Evolutionary conservation across 2,888 invertebrate species (phyloP).

Genomic region (Molanna angustata): DNA sequence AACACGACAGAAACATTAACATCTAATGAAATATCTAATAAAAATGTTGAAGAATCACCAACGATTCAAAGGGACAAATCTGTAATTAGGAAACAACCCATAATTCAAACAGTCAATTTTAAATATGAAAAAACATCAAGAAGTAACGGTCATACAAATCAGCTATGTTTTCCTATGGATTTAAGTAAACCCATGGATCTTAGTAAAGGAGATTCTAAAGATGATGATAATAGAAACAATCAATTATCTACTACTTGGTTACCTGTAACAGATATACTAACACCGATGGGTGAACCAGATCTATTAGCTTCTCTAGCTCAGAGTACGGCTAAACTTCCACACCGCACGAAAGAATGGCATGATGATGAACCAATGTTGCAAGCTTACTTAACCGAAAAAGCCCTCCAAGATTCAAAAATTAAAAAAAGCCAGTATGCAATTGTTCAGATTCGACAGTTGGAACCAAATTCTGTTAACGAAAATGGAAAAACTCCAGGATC

Average conservation of each 20-base stretch:
- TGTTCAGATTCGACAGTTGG: constrained; percentile 21
- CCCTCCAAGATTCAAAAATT: constrained; percentile 66
- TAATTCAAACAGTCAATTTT: constrained; percentile 9
- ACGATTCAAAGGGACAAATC: constrained; percentile 4
- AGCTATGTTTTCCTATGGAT: constrained; percentile 42
- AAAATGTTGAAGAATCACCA: constrained; percentile 30
- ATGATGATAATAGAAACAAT: constrained; percentile 36
- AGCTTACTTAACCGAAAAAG: constrained; percentile 70
- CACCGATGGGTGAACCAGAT: constrained; percentile 61
- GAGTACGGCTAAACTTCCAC: constrained; percentile 60
- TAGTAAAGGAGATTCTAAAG: constrained; percentile 47
- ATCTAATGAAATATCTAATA: constrained; percentile 40
- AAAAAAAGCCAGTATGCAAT: constrained; percentile 62
- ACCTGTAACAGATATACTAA: constrained; percentile 50
- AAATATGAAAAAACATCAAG: constrained; percentile 24
- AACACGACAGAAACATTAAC: constrained; percentile 20
- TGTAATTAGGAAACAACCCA: constrained; percentile 21
- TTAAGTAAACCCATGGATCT: constrained; percentile 55
- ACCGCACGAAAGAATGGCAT: constrained; percentile 55
- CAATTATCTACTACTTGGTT: constrained; percentile 35
- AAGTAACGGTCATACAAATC: constrained; percentile 7
- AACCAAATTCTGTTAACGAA: constrained; percentile 8
- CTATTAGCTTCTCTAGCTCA: constrained; percentile 62
- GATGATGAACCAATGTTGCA: constrained; percentile 66
- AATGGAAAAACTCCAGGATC: constrained; percentile 5